These are phyloP conservation scores for Muschampia plurimacula DNA, from an alignment of 2,888 invertebrate species.

Conservation along the genomic window DNA sequence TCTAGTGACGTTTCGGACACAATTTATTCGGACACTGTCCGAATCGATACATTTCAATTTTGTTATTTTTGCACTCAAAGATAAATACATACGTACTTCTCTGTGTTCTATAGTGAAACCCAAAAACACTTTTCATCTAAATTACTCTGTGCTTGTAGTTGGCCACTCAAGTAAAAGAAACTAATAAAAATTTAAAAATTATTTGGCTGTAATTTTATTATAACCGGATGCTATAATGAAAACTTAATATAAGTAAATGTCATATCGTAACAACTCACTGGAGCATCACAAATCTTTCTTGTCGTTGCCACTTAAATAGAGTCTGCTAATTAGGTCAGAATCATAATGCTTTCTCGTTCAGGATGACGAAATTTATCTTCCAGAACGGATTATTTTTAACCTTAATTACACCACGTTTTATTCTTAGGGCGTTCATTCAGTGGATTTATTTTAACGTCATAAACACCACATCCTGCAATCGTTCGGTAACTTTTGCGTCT, in stretches of 20 bases:
- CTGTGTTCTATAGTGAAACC: too few relatives aligned
- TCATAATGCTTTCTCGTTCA: slow-evolving; percentile 40
- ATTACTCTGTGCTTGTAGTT: too few relatives aligned
- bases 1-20: too few relatives aligned
- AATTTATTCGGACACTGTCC: too few relatives aligned
- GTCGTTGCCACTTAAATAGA: slow-evolving; percentile 20
- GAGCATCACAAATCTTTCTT: slow-evolving; percentile 23
- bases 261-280: background rate
- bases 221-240: background rate
- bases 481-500: background rate
- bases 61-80: too few relatives aligned
- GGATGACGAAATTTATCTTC: slow-evolving; percentile 39
- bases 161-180: too few relatives aligned
- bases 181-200: background rate
- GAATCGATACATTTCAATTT: too few relatives aligned
- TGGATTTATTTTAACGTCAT: slow-evolving; percentile 3
- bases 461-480: background rate
- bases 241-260: background rate
- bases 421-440: slow-evolving; percentile 2
- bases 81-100: too few relatives aligned
- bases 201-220: background rate
- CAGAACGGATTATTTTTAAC: slow-evolving; percentile 41
- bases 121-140: too few relatives aligned
- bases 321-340: slow-evolving; percentile 48
- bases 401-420: slow-evolving; percentile 18